Conservation (phyloP, 2,888 invertebrate species). For the Sarcophaga rosellei region DNA sequence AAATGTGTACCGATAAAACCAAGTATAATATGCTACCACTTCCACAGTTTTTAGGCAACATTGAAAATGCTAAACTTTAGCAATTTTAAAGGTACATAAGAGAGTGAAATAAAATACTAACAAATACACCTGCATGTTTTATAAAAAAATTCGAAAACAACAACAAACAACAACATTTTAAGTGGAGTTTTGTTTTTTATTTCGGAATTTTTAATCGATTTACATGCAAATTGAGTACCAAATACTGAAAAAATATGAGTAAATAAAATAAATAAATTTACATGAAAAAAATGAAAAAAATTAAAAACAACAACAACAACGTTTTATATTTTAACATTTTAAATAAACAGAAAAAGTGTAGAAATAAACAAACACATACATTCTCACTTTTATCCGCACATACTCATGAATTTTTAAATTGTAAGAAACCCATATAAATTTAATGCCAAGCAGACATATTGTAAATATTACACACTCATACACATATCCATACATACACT, state of each 20-base stretch:
- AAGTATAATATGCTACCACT: no score
- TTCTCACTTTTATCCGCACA: no score
- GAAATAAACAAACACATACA: not conserved
- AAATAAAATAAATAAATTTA: constrained; percentile 2
- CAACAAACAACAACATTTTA: not conserved
- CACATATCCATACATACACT: not conserved
- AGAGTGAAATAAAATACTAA: no score
- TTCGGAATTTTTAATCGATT: constrained; percentile 51
- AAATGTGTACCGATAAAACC: no score
- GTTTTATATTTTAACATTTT: not conserved
- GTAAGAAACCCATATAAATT: not conserved
- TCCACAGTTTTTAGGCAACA: no score
- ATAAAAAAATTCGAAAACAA: not conserved
- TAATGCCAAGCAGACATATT: not conserved
- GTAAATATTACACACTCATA: not conserved
- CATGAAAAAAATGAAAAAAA: not conserved
- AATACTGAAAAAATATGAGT: not conserved
- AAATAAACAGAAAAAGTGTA: not conserved
- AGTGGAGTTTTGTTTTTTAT: constrained; percentile 20
- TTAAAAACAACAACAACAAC: not conserved
- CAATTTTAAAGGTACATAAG: no score
- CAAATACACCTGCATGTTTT: no score
- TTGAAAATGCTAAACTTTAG: no score
- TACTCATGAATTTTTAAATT: no score
- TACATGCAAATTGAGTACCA: constrained; percentile 41